Base-by-base conservation (phyloP, 2,888 invertebrate genomes). In the Linyphia triangularis region DNA sequence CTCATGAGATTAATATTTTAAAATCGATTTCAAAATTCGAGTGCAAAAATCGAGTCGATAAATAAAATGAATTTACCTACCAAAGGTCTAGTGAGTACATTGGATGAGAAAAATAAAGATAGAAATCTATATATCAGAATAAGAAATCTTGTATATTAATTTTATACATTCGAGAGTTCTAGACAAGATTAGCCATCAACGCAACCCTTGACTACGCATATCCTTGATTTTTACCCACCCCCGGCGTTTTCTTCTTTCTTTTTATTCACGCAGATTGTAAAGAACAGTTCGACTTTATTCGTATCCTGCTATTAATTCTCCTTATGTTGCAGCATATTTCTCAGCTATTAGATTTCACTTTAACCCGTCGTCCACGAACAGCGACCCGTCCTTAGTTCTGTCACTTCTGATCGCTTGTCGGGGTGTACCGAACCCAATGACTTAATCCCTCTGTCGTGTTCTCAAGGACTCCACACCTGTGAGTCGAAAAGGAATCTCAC, bases 261-360 rank as follows among this genome's bases (percentile, higher is more conserved):
- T 16, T 51, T 59, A 59, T 59, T 51, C 73, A 59, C 30, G 33
- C n/a, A 43, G 67, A 70, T n/a, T 24, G 40, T n/a, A 51, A 51
- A 43, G 24, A 70, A 9, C 13, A 33, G 77, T 10, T 72, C 70
- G 43, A 16, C 70, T 24, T 24, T 22, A 63, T 22, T 16, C 77
- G 61, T 22, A 77, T 77, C 77, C 77, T 77, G 77, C 26, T 77
- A 77, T 61, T 77, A 77, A 77, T 77, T 77, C 73, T 22, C 10
- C 51, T 28, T 30, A 6, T 13, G 19, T n/a, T n/a, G n/a, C n/a
- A n/a, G 59, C 73, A 59, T 59, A 73, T 30, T 59, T 73, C 57
- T 59, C 77, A 13, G 63, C 26, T 33, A 77, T 77, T 40, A 24
- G 26, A 57, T 77, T 77, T 73, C 73, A 28, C 16, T 7, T 59